A percentile compares a stretch with the other conserved stretches of the same genome.
Conservation (phyloP, 2,113 vertebrate species). For the Hippocampus comes region DNA sequence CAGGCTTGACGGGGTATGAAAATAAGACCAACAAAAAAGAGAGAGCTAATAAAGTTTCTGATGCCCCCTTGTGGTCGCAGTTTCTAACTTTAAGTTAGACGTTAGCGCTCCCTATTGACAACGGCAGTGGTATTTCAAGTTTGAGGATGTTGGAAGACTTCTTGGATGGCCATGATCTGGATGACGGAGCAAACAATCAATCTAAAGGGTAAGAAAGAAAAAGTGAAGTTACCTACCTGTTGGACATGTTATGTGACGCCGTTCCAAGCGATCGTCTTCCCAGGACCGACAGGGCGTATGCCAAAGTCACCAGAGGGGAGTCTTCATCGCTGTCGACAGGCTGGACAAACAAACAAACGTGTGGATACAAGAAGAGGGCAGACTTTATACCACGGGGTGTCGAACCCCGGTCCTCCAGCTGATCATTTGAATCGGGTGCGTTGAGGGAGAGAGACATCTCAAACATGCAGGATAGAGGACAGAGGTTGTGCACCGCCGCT, state of each 20-base stretch:
- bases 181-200: background rate
- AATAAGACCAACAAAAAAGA: background rate
- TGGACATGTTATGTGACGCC: conserved; percentile 90
- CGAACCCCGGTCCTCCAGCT: too few species aligned
- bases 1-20: conserved; percentile 70
- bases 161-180: background rate
- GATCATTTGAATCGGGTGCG: too few species aligned
- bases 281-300: conserved; percentile 89
- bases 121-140: too few species aligned
- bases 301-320: conserved; percentile 88
- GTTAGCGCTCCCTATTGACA: too few species aligned
- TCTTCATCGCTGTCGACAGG: conserved; percentile 88
- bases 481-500: too few species aligned
- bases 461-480: too few species aligned
- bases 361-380: background rate
- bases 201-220: background rate
- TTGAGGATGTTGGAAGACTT: too few species aligned
- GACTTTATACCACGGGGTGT: background rate
- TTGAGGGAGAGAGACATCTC: too few species aligned
- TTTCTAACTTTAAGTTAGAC: background rate
- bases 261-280: conserved; percentile 89
- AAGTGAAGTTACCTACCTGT: conserved; percentile 76
- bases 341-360: conserved; percentile 58
- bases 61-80: conserved; percentile 38
- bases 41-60: background rate